Percentiles rank a stretch among this genome's conserved stretches.
These are phyloP conservation scores for Actenoides lindsayi DNA, from an alignment of 2,113 vertebrate species.

Conservation along the genomic window DNA sequence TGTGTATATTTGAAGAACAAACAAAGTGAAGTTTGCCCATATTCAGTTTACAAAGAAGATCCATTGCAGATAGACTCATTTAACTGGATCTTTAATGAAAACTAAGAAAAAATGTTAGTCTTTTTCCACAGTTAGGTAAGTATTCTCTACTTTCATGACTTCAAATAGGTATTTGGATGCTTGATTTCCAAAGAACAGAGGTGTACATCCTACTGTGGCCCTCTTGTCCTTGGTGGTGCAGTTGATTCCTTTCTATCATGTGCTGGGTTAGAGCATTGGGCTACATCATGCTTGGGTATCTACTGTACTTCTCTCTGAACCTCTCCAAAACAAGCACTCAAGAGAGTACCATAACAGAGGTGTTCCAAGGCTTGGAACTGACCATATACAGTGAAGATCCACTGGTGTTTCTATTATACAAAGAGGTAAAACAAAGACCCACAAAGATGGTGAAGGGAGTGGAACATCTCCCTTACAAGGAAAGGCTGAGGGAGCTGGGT, in stretches of 20 bases:
- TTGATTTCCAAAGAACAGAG: not conserved
- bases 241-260: not conserved
- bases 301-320: not conserved
- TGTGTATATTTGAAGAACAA: not conserved
- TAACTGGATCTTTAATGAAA: not conserved
- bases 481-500: no score
- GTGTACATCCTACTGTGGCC: not conserved
- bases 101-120: not conserved
- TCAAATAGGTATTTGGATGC: not conserved
- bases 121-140: not conserved
- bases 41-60: not conserved
- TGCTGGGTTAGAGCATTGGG: not conserved
- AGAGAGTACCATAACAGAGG: not conserved
- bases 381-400: not conserved
- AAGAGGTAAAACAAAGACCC: not conserved
- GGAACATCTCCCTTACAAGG: no score
- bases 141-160: not conserved
- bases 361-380: not conserved
- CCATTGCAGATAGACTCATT: not conserved
- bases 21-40: not conserved
- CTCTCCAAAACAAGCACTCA: not conserved
- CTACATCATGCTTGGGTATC: not conserved
- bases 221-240: not conserved
- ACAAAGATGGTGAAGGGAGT: no score
- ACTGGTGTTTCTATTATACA: not conserved